Evolutionary conservation across 2,113 vertebrate species (phyloP).

Genomic region (Sapajus apella): DNA sequence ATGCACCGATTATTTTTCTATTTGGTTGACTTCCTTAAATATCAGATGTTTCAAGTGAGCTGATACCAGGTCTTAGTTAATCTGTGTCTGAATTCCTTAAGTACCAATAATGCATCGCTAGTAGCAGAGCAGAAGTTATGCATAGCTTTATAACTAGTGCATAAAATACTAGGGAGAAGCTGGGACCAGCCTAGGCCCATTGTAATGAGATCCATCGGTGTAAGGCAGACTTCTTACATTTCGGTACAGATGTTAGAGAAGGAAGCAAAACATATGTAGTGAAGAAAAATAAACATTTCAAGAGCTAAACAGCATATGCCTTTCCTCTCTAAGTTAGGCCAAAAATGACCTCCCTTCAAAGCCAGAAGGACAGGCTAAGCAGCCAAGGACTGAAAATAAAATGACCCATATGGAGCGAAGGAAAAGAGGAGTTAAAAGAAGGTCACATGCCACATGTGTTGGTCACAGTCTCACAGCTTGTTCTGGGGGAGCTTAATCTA

Average conservation of each 20-base stretch:
- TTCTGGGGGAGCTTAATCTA: not conserved
- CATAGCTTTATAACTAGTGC: not conserved
- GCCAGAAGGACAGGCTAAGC: conserved; percentile 63
- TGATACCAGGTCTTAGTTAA: not conserved
- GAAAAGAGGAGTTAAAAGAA: conserved; percentile 67
- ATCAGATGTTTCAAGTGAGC: conserved; percentile 29
- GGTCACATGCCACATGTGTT: conserved; percentile 68
- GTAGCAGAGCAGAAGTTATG: not conserved
- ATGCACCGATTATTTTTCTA: not conserved
- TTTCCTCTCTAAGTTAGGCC: conserved; percentile 74
- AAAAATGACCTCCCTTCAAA: conserved; percentile 74
- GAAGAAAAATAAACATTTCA: conserved; percentile 84
- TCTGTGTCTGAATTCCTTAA: not conserved
- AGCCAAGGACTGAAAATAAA: conserved; percentile 76
- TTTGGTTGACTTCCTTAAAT: conserved; percentile 28
- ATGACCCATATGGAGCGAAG: conserved; percentile 32
- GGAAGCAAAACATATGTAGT: conserved; percentile 82
- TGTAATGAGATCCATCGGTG: conserved; percentile 57
- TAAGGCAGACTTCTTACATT: conserved; percentile 80
- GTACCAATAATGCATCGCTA: not conserved
- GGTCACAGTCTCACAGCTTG: not conserved
- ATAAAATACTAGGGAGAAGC: conserved; percentile 59
- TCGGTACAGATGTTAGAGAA: conserved; percentile 78
- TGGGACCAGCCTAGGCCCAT: conserved; percentile 44
- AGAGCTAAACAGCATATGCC: conserved; percentile 72